Evolutionary conservation across 2,888 invertebrate genomes (phyloP), one percentile per base, ranked within the genome.

Genomic region (Drosophila meridiana): DNA sequence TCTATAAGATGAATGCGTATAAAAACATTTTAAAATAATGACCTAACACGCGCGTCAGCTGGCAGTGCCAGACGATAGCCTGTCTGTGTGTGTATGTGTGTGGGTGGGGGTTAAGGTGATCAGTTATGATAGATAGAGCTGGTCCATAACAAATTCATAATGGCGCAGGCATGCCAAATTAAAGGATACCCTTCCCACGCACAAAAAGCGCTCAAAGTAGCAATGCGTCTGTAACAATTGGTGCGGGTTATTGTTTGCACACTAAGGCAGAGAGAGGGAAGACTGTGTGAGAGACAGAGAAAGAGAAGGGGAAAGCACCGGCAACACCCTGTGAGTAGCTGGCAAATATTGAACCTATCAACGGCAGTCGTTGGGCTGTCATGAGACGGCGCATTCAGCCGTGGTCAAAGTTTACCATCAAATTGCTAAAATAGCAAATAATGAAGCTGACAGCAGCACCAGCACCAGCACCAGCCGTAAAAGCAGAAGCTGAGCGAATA

Each of bases 351-450:
- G 69, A 68, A 79, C 38, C 62, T 62, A 74, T 78, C 78, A 78
- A 72, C 57, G 59, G 69, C 83, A 82, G 57, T 67, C 26, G 78
- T 20, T 52, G 50, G 47, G 58, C 78, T 76, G 81, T 71, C 74
- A 74, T 45, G 66, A 43, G 65, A 45, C 53, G 53, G 67, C 47
- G 32, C 73, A 73, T 68, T 79, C 74, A 84, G 80, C 71, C 83
- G 74, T 83, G 85, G 74, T 73, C 80, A 86, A 82, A 88, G 83
- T 83, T 83, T 78, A 83, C 85, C 90, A 82, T 87, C 80, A 84
- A 90, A 87, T 90, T 87, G 87, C 90, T 89, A 86, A 90, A 90
- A 90, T 82, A 89, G 90, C 90, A 90, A 90, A 90, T 90, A 90
- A 90, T 90, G 86, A 87, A 82, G 80, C 83, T 80, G 87, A 89